Conservation (phyloP, 2,797 vertebrate species). For the Neosalanx taihuensis region DNA sequence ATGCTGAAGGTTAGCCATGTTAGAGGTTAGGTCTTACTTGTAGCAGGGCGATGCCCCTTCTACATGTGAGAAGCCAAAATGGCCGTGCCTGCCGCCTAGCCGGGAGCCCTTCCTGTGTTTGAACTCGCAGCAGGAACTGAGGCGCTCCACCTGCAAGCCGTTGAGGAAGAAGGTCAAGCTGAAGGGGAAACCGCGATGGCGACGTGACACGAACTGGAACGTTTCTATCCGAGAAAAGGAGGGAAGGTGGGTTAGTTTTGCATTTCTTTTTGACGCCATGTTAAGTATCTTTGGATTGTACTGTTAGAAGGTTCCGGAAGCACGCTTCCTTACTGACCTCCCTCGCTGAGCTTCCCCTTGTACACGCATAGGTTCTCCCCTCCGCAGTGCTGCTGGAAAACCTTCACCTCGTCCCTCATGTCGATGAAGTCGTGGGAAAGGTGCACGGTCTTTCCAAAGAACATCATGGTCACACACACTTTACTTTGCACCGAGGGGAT, state of each 20-base stretch:
- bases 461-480: conserved; percentile 83
- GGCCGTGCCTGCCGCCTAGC: conserved; percentile 79
- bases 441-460: conserved; percentile 83
- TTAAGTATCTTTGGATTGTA: neutral
- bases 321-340: conserved; percentile 73
- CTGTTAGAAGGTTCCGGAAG: neutral
- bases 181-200: conserved; percentile 92
- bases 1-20: too few species aligned
- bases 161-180: conserved; percentile 94
- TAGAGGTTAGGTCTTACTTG: conserved; percentile 71
- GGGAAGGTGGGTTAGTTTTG: neutral
- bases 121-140: conserved; percentile 97
- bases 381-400: conserved; percentile 95
- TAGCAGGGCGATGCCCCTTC: conserved; percentile 90
- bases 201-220: conserved; percentile 86
- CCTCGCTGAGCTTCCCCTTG: conserved; percentile 81
- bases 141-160: conserved; percentile 85
- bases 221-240: conserved; percentile 68
- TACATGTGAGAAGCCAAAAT: conserved; percentile 82
- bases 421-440: conserved; percentile 73
- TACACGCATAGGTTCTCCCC: conserved; percentile 94
- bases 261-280: neutral
- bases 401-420: conserved; percentile 84
- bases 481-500: conserved; percentile 73
- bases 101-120: conserved; percentile 80